Evolutionary conservation across 2,113 vertebrate species (phyloP).

Genomic region (Leptosomus discolor): DNA sequence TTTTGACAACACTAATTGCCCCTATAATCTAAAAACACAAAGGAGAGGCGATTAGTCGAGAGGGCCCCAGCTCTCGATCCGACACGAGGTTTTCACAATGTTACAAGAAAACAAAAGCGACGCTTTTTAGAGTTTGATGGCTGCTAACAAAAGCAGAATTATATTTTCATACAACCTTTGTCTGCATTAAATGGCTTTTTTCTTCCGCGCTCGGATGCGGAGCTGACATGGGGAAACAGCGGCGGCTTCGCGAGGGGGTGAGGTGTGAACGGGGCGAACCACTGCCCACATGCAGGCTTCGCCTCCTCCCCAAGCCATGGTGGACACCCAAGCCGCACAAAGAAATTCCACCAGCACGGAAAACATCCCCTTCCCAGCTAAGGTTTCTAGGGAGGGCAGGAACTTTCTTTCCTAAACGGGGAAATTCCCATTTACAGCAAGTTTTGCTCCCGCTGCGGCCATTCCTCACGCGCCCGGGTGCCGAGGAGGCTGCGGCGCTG

Average conservation of each 20-base stretch:
- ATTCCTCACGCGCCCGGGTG: accelerated
- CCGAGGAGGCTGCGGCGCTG: neutral
- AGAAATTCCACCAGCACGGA: neutral
- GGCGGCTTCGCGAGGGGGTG: neutral
- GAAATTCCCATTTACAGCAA: neutral
- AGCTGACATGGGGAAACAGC: slow-evolving; percentile 6
- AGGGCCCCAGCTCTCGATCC: slow-evolving; percentile 74
- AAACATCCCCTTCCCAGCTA: neutral
- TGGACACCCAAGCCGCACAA: accelerated
- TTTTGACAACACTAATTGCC: slow-evolving; percentile 78
- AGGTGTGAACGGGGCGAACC: neutral
- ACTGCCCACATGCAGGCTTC: accelerated
- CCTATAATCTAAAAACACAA: slow-evolving; percentile 78
- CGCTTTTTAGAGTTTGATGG: slow-evolving; percentile 74
- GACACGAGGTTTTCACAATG: slow-evolving; percentile 75
- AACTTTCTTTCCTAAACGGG: neutral
- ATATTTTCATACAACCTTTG: slow-evolving; percentile 77
- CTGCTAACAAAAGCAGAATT: slow-evolving; percentile 76
- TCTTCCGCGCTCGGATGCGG: neutral
- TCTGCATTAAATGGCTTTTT: slow-evolving; percentile 62
- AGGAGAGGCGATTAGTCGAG: slow-evolving; percentile 76
- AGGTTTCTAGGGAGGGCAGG: neutral
- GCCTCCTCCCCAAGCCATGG: neutral
- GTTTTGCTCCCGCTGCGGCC: neutral
- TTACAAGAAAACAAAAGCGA: slow-evolving; percentile 76